Evolutionary conservation across 2,888 invertebrate species (phyloP).

Genomic region (Caradrina clavipalpis): DNA sequence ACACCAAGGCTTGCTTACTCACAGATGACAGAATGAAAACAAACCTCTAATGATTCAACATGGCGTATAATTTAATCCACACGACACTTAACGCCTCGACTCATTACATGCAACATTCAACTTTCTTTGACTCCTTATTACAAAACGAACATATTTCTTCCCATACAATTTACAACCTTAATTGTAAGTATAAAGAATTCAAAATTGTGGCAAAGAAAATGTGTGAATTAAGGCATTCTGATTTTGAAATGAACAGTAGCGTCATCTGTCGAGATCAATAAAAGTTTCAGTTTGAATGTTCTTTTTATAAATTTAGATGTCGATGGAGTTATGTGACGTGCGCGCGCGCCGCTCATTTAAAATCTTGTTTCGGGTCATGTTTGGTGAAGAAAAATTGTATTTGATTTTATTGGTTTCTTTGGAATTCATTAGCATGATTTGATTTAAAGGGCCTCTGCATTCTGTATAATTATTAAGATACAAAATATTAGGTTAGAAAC

Average conservation of each 20-base stretch:
- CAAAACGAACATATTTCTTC: conserved; percentile 26
- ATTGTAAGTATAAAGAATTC: rapidly evolving
- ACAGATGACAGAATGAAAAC: conserved; percentile 55
- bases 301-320: conserved; percentile 65
- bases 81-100: conserved; percentile 62
- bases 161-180: conserved; percentile 10
- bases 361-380: conserved; percentile 52
- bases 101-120: conserved; percentile 62
- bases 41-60: conserved; percentile 58
- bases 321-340: conserved; percentile 59
- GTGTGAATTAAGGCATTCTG: conserved; percentile 23
- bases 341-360: conserved; percentile 56
- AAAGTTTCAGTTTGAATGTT: conserved; percentile 68
- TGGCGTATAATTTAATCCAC: conserved; percentile 64
- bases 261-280: conserved; percentile 78
- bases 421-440: neutral
- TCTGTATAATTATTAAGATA: no score
- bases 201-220: neutral
- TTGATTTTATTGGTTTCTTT: neutral
- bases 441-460: neutral
- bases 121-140: conserved; percentile 53
- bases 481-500: no score
- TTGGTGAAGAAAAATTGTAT: conserved; percentile 30
- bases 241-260: conserved; percentile 62
- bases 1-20: conserved; percentile 43